Evolutionary conservation across 2,113 vertebrate species (phyloP).

Genomic region (Ochotona curzoniae): DNA sequence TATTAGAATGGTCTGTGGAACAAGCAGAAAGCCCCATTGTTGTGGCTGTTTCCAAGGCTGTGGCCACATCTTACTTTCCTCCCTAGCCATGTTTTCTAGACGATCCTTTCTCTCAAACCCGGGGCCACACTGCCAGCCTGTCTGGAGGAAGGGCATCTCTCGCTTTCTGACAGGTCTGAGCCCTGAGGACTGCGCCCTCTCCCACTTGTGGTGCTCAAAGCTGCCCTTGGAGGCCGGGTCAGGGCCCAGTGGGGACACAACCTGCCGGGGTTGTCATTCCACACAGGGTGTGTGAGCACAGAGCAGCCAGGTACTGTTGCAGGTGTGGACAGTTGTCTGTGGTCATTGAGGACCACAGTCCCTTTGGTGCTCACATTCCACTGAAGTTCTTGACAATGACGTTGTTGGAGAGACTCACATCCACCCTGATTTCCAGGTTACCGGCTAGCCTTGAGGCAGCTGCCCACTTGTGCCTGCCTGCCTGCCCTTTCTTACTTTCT

Average conservation of each 20-base stretch:
- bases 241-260: no score
- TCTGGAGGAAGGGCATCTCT: neutral
- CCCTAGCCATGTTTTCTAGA: neutral
- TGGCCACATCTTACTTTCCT: neutral
- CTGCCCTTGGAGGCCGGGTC: no score
- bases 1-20: neutral
- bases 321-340: neutral
- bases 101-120: neutral
- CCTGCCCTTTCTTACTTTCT: no score
- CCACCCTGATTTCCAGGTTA: neutral
- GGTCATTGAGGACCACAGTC: neutral
- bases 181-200: neutral
- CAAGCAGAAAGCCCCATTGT: neutral
- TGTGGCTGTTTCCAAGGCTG: neutral
- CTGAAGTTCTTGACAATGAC: neutral
- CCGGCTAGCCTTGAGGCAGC: neutral
- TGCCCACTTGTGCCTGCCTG: no score
- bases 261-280: neutral
- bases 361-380: neutral
- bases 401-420: neutral
- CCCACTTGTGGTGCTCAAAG: neutral
- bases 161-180: neutral
- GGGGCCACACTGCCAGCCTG: no score
- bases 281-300: neutral
- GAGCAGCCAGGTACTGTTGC: neutral